Conservation (phyloP, 2,888 invertebrate species). For the Willowsia nigromaculata region DNA sequence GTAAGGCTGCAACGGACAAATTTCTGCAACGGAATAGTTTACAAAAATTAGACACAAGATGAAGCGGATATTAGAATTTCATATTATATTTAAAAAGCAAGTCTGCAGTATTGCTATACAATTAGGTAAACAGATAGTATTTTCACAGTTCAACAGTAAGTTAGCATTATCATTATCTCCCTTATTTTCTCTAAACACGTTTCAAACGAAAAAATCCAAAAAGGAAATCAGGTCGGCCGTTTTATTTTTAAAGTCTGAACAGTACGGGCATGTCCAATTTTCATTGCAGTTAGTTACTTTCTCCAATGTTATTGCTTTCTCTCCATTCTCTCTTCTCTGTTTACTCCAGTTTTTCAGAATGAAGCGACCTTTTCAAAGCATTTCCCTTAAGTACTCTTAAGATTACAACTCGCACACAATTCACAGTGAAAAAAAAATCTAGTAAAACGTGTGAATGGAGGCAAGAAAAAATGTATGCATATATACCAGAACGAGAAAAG, state of each 20-base stretch:
- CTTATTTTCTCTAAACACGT: neutral
- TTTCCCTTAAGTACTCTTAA: conserved; percentile 51
- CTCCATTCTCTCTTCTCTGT: neutral
- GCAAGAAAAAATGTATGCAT: neutral
- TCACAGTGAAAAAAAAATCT: neutral
- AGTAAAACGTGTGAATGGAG: neutral
- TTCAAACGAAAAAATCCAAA: neutral
- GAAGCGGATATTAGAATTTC: neutral
- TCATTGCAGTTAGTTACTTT: neutral
- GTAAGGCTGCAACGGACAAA: conserved; percentile 3
- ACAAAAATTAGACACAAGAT: neutral
- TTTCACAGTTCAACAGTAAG: neutral
- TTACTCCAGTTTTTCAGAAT: neutral
- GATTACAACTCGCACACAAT: neutral
- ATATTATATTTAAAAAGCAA: neutral
- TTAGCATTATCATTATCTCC: neutral
- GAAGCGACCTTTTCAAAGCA: conserved; percentile 38
- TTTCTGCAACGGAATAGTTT: neutral
- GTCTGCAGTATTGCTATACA: neutral
- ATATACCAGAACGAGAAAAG: neutral
- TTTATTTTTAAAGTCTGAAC: neutral
- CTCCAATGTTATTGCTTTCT: neutral
- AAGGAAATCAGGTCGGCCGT: conserved; percentile 6
- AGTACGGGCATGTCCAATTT: neutral
- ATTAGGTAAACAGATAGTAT: neutral